phyloP scores from a whole-genome alignment of 1,140 invertebrate species.

The Artemia franciscana region DNA sequence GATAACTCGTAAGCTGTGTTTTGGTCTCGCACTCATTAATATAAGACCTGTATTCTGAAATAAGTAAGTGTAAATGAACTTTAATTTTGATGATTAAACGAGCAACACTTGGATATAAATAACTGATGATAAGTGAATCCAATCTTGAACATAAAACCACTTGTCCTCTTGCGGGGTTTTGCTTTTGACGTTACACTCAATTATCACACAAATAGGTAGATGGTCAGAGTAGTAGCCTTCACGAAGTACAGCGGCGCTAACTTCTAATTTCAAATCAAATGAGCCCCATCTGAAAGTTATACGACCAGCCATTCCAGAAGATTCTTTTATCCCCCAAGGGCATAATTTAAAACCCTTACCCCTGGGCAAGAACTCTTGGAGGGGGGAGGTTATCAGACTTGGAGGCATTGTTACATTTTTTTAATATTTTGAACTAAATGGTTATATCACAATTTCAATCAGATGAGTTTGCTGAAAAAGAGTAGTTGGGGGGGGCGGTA shows the following conservation, averaged over 20 bases:
- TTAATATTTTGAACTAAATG: too few relatives aligned
- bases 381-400: too few relatives aligned
- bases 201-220: neutral
- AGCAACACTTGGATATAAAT: neutral
- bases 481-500: too few relatives aligned
- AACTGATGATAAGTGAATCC: neutral
- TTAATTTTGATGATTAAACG: neutral
- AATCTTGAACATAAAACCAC: neutral
- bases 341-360: too few relatives aligned
- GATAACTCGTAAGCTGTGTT: neutral
- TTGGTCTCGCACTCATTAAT: neutral
- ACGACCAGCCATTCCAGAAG: too few relatives aligned
- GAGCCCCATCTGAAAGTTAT: too few relatives aligned
- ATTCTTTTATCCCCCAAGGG: too few relatives aligned
- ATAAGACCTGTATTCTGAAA: neutral
- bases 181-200: neutral
- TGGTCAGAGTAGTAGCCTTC: neutral
- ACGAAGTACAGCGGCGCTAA: neutral
- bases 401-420: too few relatives aligned
- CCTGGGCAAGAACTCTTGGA: too few relatives aligned
- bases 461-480: too few relatives aligned
- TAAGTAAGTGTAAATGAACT: neutral
- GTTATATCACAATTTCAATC: too few relatives aligned
- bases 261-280: too few relatives aligned
- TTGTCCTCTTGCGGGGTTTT: neutral